Evolutionary conservation across 1,140 invertebrate species (phyloP), one percentile per base, ranked within the genome.

Genomic region (Chironomus tepperi): DNA sequence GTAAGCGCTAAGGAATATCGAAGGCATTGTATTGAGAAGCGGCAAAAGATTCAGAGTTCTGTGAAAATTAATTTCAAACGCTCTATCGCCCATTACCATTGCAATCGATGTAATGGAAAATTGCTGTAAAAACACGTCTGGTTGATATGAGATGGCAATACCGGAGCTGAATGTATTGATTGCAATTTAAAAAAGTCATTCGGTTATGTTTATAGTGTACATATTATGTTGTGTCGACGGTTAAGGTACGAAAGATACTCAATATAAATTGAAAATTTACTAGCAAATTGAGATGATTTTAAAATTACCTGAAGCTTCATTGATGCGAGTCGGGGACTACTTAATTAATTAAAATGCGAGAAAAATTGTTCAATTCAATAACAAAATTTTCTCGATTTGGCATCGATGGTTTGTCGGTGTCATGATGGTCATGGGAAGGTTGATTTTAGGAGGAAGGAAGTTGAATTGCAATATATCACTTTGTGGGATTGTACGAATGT

Each of bases 41-140:
- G n/a, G 47, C 12, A 12, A n/a, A n/a, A 57, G n/a, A n/a, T 15
- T n/a, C 47, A 57, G 12, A 57, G 47, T 57, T n/a, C 5, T 57
- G 47, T 12, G 47, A 15, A 57, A 57, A 57, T 57, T 57, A 57
- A 57, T 57, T 57, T 57, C 47, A 57, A 57, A 57, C 47, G 47
- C 47, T 57, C 47, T 57, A 57, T 57, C 47, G 47, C 47, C n/a
- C n/a, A n/a, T n/a, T 57, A 15, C 47, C 12, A 57, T 57, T 57
- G 47, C 47, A 57, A 57, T 57, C 47, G 47, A n/a, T 57, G 47
- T 57, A 57, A 57, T 57, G 47, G 47, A 57, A 57, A 57, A 57
- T 57, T 57, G 47, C 47, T 57, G 47, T 57, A 57, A 57, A 57
- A 57, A 57, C 47, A 57, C 47, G 47, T 57, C 47, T 57, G 3